Conservation (phyloP, 2,888 invertebrate species). For the Polyommatus icarus region DNA sequence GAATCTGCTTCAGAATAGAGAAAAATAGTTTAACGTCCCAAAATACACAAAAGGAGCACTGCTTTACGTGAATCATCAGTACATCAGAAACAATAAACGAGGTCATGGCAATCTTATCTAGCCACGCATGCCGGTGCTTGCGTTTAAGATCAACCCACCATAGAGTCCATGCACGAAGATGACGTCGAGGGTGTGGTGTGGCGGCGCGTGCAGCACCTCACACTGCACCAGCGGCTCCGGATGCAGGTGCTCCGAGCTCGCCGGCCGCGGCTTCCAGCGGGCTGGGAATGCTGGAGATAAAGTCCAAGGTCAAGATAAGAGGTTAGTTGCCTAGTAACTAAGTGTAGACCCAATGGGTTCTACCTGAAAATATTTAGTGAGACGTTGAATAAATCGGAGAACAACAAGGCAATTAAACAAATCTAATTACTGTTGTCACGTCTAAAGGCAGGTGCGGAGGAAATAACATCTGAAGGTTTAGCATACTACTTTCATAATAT, state of each 20-base stretch:
- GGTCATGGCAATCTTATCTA: background rate
- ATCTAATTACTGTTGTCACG: no score
- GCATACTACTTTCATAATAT: background rate
- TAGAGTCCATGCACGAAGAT: constrained; percentile 91
- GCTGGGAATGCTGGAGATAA: background rate
- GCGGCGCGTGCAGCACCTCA: constrained; percentile 60
- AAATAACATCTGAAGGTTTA: no score
- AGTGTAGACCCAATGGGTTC: background rate
- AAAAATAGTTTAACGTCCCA: no score
- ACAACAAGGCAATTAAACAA: no score
- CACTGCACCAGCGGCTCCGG: constrained; percentile 68
- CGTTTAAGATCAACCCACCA: constrained; percentile 60
- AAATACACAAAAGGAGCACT: no score
- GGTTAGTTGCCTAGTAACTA: background rate
- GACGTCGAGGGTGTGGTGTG: constrained; percentile 78
- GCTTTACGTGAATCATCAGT: background rate
- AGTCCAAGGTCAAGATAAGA: no score
- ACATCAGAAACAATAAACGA: background rate
- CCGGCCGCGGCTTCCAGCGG: constrained; percentile 50
- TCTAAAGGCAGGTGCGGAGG: no score
- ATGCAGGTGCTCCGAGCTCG: constrained; percentile 63
- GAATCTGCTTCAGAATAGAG: no score
- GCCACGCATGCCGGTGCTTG: background rate
- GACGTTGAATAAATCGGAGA: no score
- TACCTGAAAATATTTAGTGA: no score